phyloP scores from a whole-genome alignment of 2,888 invertebrate genomes.

The Micropterix aruncella region DNA sequence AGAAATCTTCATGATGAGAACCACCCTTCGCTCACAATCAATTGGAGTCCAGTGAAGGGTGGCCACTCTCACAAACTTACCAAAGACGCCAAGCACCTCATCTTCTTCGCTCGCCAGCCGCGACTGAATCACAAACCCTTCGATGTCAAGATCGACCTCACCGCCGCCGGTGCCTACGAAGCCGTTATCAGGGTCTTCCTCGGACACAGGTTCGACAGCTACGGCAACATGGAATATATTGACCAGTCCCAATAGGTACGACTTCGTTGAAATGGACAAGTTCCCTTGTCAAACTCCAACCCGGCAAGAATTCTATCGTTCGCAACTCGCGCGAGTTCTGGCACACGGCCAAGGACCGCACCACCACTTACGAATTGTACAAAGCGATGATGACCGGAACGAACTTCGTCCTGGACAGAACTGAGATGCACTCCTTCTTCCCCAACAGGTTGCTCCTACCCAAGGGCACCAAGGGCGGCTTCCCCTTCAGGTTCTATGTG shows the following conservation, averaged over 20 bases:
- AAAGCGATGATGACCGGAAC: constrained; percentile 43
- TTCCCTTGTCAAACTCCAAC: constrained; percentile 45
- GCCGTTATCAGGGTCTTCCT: constrained; percentile 52
- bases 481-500: constrained; percentile 36
- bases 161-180: constrained; percentile 39
- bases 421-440: constrained; percentile 35
- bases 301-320: constrained; percentile 53
- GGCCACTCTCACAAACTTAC: no score
- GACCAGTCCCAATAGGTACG: constrained; percentile 29
- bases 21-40: no score
- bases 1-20: no score
- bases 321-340: constrained; percentile 53
- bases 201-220: constrained; percentile 56
- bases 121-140: constrained; percentile 54
- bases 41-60: no score
- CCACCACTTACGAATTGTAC: constrained; percentile 47
- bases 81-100: constrained; percentile 31
- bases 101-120: constrained; percentile 40
- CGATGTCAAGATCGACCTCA: constrained; percentile 40
- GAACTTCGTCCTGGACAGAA: constrained; percentile 23
- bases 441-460: constrained; percentile 43
- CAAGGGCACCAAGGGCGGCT: constrained; percentile 39
- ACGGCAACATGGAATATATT: constrained; percentile 38
- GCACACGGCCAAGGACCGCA: constrained; percentile 49
- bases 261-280: constrained; percentile 34